These are phyloP conservation scores for Stratiomys singularior DNA, from an alignment of 2,888 invertebrate genomes.

Conservation along the genomic window DNA sequence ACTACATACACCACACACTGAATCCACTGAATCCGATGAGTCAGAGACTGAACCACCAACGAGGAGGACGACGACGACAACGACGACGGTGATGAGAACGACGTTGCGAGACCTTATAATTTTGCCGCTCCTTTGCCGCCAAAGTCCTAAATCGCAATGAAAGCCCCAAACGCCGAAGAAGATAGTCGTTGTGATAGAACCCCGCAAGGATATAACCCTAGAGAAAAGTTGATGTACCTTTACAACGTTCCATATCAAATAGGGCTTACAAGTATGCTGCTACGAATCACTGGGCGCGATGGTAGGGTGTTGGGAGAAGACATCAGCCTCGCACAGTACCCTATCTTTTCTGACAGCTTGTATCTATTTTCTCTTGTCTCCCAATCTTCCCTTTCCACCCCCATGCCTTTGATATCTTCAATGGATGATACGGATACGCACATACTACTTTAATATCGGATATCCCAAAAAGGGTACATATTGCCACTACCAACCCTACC, in stretches of 20 bases:
- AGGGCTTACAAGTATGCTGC: constrained; percentile 4
- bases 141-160: constrained; percentile 34
- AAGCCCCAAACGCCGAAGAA: constrained; percentile 28
- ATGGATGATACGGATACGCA: constrained; percentile 44
- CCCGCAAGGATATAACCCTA: constrained; percentile 46
- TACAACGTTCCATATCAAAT: background rate
- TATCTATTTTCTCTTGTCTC: constrained; percentile 36
- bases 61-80: too few relatives aligned
- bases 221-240: constrained; percentile 24
- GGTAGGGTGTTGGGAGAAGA: background rate
- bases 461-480: constrained; percentile 42
- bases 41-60: constrained; percentile 17
- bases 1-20: constrained; percentile 20
- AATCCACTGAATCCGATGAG: constrained; percentile 30
- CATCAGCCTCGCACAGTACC: constrained; percentile 25
- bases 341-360: constrained; percentile 27
- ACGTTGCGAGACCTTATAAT: constrained; percentile 16
- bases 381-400: background rate
- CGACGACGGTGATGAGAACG: too few relatives aligned
- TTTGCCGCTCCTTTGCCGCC: constrained; percentile 38
- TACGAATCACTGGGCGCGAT: background rate
- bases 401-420: constrained; percentile 30
- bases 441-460: constrained; percentile 42
- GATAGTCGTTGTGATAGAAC: constrained; percentile 42
- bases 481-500: background rate